Base-by-base conservation (phyloP, 1,140 invertebrate genomes). In the Oncopodura yosiiana region DNA sequence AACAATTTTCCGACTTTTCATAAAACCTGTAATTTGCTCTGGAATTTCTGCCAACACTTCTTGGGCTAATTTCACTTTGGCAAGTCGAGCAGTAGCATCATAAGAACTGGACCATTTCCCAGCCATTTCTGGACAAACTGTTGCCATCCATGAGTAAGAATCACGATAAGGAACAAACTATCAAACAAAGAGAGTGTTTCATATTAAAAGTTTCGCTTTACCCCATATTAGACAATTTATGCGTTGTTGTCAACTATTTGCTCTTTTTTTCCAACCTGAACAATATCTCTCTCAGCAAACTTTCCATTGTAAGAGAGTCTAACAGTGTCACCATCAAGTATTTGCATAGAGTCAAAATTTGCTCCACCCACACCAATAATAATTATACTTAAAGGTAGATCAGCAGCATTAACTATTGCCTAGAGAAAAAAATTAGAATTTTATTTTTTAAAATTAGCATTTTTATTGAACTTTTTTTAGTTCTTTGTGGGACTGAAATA, bases 11-110 rank as follows among this genome's bases (percentile, higher is more conserved):
- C 70, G 67, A 27, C 63, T 68, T 58, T 77, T 79, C 79, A 81
- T 81, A 65, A 73, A 81, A 2, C 73, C 70, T 11, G 75, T 60
- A 26, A 82, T 69, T 64, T 81, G 79, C 29, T 71, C 71, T 1
- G 79, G 79, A 16, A 81, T 72, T 68, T 81, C 79, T 4, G 76
- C 77, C 14, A 81, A 62, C 1, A 81, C 77, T 66, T 81, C 79
- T 64, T 76, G 74, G 1, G 79, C 78, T 50, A 81, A 65, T 49
- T 58, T 54, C 0, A 52, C 51, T 49, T 64, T 61, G 29, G 62
- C 62, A 3, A 61, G 9, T 39, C 50, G 42, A 27, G 23, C 36
- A 14, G 61, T 60, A 29, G 37, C 53, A 32, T 55, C 56, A 21
- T 56, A 58, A 32, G 53, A 55, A 24, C 52, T 55, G 16, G 53